Evolutionary conservation across 2,888 invertebrate genomes (phyloP), one percentile per base, ranked within the genome.

Genomic region (Eupithecia subfuscata): DNA sequence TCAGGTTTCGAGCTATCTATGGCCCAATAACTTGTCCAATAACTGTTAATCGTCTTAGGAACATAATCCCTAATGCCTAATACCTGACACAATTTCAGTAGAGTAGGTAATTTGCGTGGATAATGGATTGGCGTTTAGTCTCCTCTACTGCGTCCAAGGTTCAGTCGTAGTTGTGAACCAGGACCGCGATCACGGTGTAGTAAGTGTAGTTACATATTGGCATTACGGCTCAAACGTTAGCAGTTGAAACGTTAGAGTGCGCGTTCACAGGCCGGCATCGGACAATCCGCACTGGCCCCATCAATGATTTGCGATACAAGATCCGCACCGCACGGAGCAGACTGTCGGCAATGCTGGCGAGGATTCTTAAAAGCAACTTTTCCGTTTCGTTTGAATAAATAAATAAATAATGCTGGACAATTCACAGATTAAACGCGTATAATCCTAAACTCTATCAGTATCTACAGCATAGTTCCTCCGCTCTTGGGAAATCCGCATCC

Each of bases 81-180:
- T 18, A 16, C 45, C 18, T 18, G 18, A 48, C 18, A 48, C 48
- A 48, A 48, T 48, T 48, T 48, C 48, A 48, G 18, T 18, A 7
- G 48, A 48, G 18, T 48, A 48, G 18, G 18, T 48, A 48, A 48
- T 48, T 48, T 18, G 18, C 18, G 18, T 48, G 48, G 18, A 48
- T 48, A 48, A 48, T 48, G 18, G 48, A 48, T 18, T 48, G 48
- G 48, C 48, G n/a, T 52, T 2, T 52, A n/a, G 14, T 52, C 52
- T 22, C n/a, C n/a, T n/a, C n/a, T 52, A 25, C 65, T 34, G 18
- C 45, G 22, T 68, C 72, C 67, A 72, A 67, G 52, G 72, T 56
- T 67, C 72, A 52, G n/a, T 52, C 6, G 52, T 52, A n/a, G n/a
- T 69, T 63, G 63, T 63, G 22, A 74, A 74, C 74, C 52, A 73